Base-by-base conservation (phyloP, 2,888 invertebrate genomes). In the Pseudococcus viburni region DNA sequence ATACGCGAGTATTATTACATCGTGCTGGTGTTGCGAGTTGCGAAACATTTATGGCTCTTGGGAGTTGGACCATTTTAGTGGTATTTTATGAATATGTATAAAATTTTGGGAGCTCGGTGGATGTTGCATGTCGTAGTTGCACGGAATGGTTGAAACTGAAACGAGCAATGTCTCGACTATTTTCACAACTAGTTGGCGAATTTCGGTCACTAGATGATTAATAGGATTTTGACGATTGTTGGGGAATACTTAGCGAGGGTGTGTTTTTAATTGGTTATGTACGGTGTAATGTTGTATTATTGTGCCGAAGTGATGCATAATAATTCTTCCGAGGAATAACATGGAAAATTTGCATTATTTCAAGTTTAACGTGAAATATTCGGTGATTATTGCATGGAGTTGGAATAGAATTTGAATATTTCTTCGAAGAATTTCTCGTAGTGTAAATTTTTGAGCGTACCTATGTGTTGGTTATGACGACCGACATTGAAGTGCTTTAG, bases 61-160 rank as follows among this genome's bases (percentile, higher is more conserved):
- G 77, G 77, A 77, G 15, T 77, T 33, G 39, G 77, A 77, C 39
- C 77, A 39, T 77, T 77, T 77, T 77, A 39, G 77, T 39, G 77
- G 77, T 39, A 77, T 77, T 77, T 77, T 77, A 77, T 77, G 77
- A 77, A 77, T 77, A 77, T 77, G 77, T 39, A 77, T 77, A 77
- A 77, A 77, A 77, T 77, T 77, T 77, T 15, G 33, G 77, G 77
- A 33, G 15, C 77, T 39, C 4, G 39, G 22, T 64, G 8, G 64
- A 64, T 22, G 22, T 22, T 64, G 64, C 22, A 22, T 64, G 22
- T 64, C 64, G 64, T 64, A 7, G 64, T 19, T 7, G 9, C 15
- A 17, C 51, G 26, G 26, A 2, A 33, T 33, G 26, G 26, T 33
- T 33, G 26, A 33, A 33, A 33, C 26, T 33, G 26, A 33, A 33